Evolutionary conservation across 2,113 vertebrate genomes (phyloP).

Genomic region (Himantopus leucocephalus): DNA sequence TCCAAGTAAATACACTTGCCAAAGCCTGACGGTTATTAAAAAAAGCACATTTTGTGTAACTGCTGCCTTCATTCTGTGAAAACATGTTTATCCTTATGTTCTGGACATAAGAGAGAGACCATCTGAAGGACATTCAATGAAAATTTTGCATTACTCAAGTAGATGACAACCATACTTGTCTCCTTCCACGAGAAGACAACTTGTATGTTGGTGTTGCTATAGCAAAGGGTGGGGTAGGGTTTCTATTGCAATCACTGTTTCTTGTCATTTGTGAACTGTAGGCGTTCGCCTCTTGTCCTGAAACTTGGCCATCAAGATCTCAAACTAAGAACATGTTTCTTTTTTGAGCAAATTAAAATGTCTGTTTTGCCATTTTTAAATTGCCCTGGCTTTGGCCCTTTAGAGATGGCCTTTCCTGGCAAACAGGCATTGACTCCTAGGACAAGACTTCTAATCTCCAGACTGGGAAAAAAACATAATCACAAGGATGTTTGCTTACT

Average conservation of each 20-base stretch:
- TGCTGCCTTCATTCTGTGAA: neutral
- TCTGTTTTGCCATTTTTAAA: neutral
- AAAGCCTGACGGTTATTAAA: neutral
- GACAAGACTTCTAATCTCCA: neutral
- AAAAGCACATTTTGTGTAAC: neutral
- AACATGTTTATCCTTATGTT: neutral
- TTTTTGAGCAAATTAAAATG: neutral
- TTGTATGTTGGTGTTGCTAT: neutral
- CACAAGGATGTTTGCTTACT: neutral
- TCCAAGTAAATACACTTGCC: neutral
- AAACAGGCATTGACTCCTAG: neutral
- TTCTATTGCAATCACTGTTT: neutral
- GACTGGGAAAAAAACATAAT: neutral
- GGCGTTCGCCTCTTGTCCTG: neutral
- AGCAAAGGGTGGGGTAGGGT: constrained; percentile 3
- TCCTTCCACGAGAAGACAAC: neutral
- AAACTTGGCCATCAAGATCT: neutral
- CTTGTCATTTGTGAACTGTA: neutral
- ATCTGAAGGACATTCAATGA: neutral
- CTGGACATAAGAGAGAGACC: neutral
- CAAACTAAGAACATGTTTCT: neutral
- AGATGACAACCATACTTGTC: neutral
- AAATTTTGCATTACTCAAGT: neutral
- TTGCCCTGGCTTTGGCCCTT: neutral
- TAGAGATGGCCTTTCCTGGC: neutral